Evolutionary conservation across 2,113 vertebrate species (phyloP).

Genomic region (Orthonyx spaldingii): DNA sequence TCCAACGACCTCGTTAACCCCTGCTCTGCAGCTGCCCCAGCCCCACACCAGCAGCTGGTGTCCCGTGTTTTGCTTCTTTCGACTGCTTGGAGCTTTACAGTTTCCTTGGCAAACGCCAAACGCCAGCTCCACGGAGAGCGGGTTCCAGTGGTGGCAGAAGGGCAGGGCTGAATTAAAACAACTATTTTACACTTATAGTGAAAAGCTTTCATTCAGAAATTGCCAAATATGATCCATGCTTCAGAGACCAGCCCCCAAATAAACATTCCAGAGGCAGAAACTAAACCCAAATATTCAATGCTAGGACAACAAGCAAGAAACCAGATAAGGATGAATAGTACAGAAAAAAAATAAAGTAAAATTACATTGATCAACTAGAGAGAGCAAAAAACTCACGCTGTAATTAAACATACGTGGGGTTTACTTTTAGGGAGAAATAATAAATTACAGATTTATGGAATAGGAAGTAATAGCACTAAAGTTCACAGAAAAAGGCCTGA

Average conservation of each 20-base stretch:
- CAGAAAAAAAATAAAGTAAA: neutral
- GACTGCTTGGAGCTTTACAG: neutral
- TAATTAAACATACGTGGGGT: neutral
- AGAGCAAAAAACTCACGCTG: neutral
- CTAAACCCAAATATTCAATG: neutral
- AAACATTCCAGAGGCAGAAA: neutral
- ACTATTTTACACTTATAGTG: neutral
- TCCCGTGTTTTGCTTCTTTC: fast-evolving
- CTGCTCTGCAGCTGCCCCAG: neutral
- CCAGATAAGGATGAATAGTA: neutral
- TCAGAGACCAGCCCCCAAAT: neutral
- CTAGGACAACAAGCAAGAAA: neutral
- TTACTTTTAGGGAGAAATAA: neutral
- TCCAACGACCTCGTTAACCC: fast-evolving
- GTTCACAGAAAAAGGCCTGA: neutral
- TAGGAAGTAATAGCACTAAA: neutral
- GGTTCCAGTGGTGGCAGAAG: neutral
- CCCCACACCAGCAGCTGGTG: neutral
- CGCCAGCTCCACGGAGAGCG: neutral
- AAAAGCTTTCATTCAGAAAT: neutral
- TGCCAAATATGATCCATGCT: neutral
- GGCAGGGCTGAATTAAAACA: neutral
- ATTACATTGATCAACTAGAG: neutral
- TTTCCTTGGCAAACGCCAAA: neutral
- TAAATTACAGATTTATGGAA: neutral